These are phyloP conservation scores for Rhamnusium bicolor DNA, from an alignment of 2,888 invertebrate genomes.

Conservation along the genomic window DNA sequence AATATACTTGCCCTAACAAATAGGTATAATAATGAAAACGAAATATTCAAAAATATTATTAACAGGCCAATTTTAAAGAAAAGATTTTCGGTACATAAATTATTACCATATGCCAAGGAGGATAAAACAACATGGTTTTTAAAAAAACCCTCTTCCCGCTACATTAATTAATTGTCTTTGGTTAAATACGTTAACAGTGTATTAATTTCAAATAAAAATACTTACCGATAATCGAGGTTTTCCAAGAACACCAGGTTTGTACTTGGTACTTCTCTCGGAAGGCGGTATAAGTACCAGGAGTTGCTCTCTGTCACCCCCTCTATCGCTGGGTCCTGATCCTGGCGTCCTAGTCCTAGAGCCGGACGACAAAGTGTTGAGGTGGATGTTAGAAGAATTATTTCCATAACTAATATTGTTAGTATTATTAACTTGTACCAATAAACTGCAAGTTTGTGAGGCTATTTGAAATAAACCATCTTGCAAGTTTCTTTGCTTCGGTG, in stretches of 20 bases:
- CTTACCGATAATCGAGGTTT: slow-evolving; percentile 78
- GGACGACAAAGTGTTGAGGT: slow-evolving; percentile 71
- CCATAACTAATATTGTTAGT: slow-evolving; percentile 83
- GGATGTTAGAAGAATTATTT: slow-evolving; percentile 77
- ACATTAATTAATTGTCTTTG: neutral
- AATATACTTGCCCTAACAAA: too few species aligned
- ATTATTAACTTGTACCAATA: slow-evolving; percentile 84
- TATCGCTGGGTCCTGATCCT: slow-evolving; percentile 18
- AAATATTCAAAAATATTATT: too few species aligned
- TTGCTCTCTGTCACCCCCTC: slow-evolving; percentile 66
- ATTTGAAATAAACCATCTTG: slow-evolving; percentile 86
- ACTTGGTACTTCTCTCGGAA: slow-evolving; percentile 46
- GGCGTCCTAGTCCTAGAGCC: slow-evolving; percentile 39
- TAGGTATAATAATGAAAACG: too few species aligned
- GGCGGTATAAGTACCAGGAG: slow-evolving; percentile 76
- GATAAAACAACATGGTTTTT: neutral
- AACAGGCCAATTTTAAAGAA: too few species aligned
- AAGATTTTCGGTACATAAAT: too few species aligned
- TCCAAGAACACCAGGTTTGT: slow-evolving; percentile 58
- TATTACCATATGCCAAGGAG: too few species aligned
- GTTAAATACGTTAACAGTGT: too few species aligned
- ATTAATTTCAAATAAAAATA: neutral
- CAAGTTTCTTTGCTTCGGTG: slow-evolving; percentile 76
- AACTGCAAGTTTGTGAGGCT: slow-evolving; percentile 84
- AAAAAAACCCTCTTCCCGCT: neutral